Evolutionary conservation across 2,888 invertebrate species (phyloP).

Genomic region (Torymus aiolomorphi): DNA sequence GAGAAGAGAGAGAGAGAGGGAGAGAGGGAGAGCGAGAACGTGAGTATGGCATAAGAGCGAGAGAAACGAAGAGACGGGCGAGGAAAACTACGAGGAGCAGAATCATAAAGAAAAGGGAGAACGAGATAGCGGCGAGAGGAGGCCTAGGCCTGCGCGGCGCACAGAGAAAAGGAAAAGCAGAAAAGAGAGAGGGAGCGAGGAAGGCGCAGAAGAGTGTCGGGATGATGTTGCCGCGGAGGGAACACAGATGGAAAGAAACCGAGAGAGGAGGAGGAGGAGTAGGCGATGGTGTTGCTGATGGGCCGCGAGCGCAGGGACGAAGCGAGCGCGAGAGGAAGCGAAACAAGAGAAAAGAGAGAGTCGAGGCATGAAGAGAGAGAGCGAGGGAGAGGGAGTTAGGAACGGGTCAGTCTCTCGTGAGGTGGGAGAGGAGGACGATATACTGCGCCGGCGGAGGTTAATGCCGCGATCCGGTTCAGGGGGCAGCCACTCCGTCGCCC

Average conservation of each 20-base stretch:
- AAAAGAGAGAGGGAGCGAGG: slow-evolving; percentile 9
- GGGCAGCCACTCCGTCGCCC: slow-evolving; percentile 65
- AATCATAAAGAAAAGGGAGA: slow-evolving; percentile 41
- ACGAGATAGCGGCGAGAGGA: not conserved
- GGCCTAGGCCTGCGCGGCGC: not conserved
- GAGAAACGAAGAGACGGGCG: slow-evolving; percentile 1
- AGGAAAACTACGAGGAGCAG: not conserved
- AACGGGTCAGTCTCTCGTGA: slow-evolving; percentile 51
- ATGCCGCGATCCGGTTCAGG: slow-evolving; percentile 74
- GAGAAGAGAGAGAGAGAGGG: not conserved
- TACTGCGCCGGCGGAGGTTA: slow-evolving; percentile 69
- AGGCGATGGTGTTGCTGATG: slow-evolving; percentile 52
- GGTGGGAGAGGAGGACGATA: slow-evolving; percentile 60
- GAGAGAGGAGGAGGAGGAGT: slow-evolving; percentile 49
- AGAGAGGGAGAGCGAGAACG: not conserved
- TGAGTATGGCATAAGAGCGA: slow-evolving; percentile 6
- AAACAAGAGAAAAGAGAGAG: slow-evolving; percentile 42
- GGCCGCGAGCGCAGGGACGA: slow-evolving; percentile 6
- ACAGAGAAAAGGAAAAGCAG: slow-evolving; percentile 17
- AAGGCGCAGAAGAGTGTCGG: slow-evolving; percentile 41
- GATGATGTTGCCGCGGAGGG: slow-evolving; percentile 55
- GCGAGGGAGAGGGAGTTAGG: slow-evolving; percentile 36
- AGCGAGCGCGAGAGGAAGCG: slow-evolving; percentile 30
- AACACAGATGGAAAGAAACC: slow-evolving; percentile 39
- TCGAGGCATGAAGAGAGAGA: slow-evolving; percentile 45